These are phyloP conservation scores for Leptogaster cylindrica DNA, from an alignment of 2,888 invertebrate genomes.

Conservation along the genomic window DNA sequence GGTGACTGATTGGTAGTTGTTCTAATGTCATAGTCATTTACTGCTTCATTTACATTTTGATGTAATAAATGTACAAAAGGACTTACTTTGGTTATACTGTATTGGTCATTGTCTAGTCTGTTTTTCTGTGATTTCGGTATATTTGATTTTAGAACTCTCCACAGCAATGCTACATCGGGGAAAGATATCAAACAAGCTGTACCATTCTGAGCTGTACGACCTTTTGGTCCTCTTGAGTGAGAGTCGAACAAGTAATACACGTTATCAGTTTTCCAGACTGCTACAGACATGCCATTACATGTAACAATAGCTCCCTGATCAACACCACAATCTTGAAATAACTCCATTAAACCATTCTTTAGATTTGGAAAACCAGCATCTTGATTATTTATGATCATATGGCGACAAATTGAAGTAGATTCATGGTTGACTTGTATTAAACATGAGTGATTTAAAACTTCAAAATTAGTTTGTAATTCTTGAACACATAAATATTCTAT, in stretches of 20 bases:
- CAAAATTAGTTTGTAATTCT: background rate
- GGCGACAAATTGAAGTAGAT: background rate
- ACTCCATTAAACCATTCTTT: background rate
- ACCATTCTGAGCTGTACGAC: too few species aligned
- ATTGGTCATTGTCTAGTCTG: background rate
- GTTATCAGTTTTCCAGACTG: background rate
- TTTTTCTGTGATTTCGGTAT: too few species aligned
- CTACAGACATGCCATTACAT: background rate
- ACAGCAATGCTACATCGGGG: too few species aligned
- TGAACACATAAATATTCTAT: background rate
- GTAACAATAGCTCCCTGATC: background rate
- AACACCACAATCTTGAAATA: background rate
- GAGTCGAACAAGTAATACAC: background rate
- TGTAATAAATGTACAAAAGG: too few species aligned
- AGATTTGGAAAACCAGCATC: background rate
- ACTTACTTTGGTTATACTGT: too few species aligned
- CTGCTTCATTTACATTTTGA: too few species aligned
- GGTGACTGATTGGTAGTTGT: too few species aligned
- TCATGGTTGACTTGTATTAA: background rate
- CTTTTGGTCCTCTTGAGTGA: too few species aligned
- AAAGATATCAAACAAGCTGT: background rate
- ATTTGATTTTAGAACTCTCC: too few species aligned
- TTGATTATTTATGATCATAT: background rate
- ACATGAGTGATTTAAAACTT: background rate
- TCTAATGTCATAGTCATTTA: background rate